Conservation (phyloP, 2,888 invertebrate species). For the Taphrorychus bicolor region DNA sequence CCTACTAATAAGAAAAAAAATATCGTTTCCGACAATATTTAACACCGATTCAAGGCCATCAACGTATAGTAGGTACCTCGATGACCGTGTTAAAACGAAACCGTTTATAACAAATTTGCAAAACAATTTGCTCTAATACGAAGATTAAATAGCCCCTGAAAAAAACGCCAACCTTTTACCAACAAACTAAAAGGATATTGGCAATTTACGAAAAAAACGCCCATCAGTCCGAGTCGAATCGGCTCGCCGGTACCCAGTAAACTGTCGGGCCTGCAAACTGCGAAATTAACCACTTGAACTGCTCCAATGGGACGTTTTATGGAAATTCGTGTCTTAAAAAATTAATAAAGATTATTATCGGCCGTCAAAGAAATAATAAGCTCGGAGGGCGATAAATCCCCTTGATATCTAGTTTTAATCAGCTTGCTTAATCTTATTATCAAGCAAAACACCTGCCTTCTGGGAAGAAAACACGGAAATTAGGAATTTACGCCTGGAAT, state of each 20-base stretch:
- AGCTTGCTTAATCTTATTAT: not conserved
- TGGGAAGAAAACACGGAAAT: not conserved
- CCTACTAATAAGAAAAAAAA: too few species aligned
- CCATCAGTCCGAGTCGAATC: not conserved
- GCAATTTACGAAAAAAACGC: not conserved
- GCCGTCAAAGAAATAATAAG: not conserved
- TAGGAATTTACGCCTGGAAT: not conserved
- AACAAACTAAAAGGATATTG: not conserved
- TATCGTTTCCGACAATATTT: too few species aligned
- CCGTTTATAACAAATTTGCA: not conserved
- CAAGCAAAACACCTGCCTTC: not conserved
- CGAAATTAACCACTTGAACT: constrained; percentile 1
- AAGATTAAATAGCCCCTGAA: not conserved
- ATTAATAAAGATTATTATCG: constrained; percentile 4
- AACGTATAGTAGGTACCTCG: not conserved
- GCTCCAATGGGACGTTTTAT: not conserved
- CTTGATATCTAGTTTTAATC: not conserved
- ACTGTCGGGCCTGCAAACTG: not conserved
- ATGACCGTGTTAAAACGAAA: not conserved
- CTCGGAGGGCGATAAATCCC: not conserved
- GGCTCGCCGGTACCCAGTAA: not conserved
- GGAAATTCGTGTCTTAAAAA: not conserved
- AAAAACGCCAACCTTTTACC: too few species aligned
- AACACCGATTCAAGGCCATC: too few species aligned
- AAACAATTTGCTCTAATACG: not conserved